Evolutionary conservation across 2,888 invertebrate species (phyloP), one percentile per base, ranked within the genome.

Genomic region (Scaptomyza cyrtandrae): DNA sequence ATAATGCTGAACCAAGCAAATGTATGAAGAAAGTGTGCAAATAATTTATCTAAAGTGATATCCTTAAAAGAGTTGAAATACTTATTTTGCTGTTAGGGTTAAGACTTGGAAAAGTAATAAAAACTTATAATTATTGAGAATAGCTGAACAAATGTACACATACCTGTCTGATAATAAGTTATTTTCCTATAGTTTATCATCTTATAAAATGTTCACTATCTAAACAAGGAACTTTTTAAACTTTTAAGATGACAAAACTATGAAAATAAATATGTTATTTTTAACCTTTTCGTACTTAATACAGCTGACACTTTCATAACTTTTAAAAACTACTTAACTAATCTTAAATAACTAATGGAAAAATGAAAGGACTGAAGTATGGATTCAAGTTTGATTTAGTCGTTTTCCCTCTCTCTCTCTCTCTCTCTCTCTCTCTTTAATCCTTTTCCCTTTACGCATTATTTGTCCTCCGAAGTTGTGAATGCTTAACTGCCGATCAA

Each of bases 391-490:
- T 9, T 9, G 9, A 31, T 6, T 31, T 7, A 9, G 31, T 31
- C 41, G 13, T 1, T 19, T 19, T 19, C 19, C 19, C n/a, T n/a
- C n/a, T n/a, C n/a, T n/a, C n/a, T n/a, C n/a, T 19, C 19, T 19
- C 19, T 19, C 19, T 19, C 19, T 19, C 19, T 1, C 27, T 43
- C n/a, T 14, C 16, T 5, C 39, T 0, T 2, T 16, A 2, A 7
- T 0, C 7, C 4, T 29, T 6, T 6, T 9, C 46, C 1, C 3
- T 11, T 29, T 3, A 14, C 11, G 27, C 43, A 10, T 56, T 45
- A 45, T 46, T 67, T 56, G 19, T 57, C 65, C 24, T 3, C 24
- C 24, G 4, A 24, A 24, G 33, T 27, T 13, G 39, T 64, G 50
- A 33, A 10, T 33, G 33, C 52, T 56, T 48, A 54, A 24, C 43